Base-by-base conservation (phyloP, 2,113 vertebrate genomes). In the Thinocorus orbignyianus region DNA sequence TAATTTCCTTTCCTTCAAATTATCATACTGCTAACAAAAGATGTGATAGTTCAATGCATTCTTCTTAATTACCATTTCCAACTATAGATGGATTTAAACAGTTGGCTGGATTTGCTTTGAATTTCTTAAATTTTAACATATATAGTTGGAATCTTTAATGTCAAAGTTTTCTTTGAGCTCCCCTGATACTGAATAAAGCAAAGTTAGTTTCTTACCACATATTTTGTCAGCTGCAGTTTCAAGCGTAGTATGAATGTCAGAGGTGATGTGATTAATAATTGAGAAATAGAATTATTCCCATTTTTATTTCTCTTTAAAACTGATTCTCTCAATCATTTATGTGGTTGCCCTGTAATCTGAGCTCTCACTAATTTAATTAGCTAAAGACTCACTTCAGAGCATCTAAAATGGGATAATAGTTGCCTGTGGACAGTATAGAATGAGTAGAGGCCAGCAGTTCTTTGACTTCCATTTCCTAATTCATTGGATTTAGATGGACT, bases 291-390 rank as follows among this genome's bases (percentile, higher is more conserved):
- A 90, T 69, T 48, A 31, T 37, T 81, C 64, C 25, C 8, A 46
- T 90, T 92, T 96, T 88, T 74, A 65, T 82, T 93, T 79, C 33
- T 86, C 64, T 66, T 95, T 91, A 86, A 83, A 78, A 69, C 26
- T 42, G 6, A 37, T 90, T 94, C 6, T 72, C 51, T 86, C 58
- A 96, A 91, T 96, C 86, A 65, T 90, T 95, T 89, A 64, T 80
- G 39, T 48, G 26, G 30, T 86, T 88, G 79, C 13, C 64, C 39
- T 72, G 33, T 87, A 93, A 89, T 86, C 44, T 65, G 62, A 69
- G 14, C 8, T 76, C 46, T 84, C 57, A 37, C 51, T 92, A 94
- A 93, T 89, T 95, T 86, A 86, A 74, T 88, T 94, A 91, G 48
- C 62, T 58, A 94, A 90, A 66, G 41, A 84, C 51, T 95, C 46